Conservation (phyloP, 2,113 vertebrate species). For the Astatotilapia flaviijosephi region DNA sequence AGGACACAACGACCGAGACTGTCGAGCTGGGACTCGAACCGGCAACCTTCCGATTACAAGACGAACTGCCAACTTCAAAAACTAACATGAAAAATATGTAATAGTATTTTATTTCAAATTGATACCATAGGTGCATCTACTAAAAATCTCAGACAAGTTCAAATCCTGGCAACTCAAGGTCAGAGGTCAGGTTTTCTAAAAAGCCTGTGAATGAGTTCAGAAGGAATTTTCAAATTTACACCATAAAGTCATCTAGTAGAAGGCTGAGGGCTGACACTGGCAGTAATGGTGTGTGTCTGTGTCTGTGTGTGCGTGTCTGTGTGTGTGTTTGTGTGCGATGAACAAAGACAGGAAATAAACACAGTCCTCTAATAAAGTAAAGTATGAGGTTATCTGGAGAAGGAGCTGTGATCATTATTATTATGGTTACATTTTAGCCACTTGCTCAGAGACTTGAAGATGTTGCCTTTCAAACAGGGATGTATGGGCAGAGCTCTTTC, state of each 20-base stretch:
- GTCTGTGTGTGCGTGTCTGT: rapidly evolving
- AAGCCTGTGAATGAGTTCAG: not conserved
- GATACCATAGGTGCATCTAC: not conserved
- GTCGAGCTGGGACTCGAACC: not conserved
- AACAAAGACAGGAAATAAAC: not conserved
- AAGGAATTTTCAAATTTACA: not conserved
- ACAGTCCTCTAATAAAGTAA: not conserved
- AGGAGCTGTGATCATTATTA: not conserved
- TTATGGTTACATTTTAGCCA: not conserved
- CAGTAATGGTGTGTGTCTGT: no score
- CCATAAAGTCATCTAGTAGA: not conserved
- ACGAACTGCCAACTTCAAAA: not conserved
- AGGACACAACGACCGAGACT: not conserved
- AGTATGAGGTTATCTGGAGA: not conserved
- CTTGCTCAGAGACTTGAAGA: not conserved
- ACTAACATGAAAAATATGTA: not conserved
- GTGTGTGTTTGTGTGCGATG: not conserved
- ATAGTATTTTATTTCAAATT: not conserved
- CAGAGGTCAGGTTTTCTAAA: not conserved
- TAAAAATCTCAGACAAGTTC: not conserved
- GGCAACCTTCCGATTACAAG: not conserved
- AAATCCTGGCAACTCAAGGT: not conserved
- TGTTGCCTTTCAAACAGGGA: not conserved
- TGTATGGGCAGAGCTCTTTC: not conserved
- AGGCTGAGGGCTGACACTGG: no score